A percentile compares a stretch with the other conserved stretches of the same genome.
phyloP scores from a whole-genome alignment of 53 echinoderm and acorn worm genomes.

The Astropecten irregularis region DNA sequence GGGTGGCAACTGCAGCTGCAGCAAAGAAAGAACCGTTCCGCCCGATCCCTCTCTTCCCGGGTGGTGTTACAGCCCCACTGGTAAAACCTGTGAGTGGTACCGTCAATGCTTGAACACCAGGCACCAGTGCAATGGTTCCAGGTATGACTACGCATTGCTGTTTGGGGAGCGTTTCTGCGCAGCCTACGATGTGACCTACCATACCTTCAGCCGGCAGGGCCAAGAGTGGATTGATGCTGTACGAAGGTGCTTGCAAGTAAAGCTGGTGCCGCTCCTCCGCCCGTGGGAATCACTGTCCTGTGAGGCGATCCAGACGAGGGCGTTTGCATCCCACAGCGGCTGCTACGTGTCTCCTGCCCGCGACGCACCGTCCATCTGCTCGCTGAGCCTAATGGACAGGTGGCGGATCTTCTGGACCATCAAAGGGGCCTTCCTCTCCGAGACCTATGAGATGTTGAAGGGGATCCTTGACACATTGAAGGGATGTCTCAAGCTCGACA shows the following conservation, averaged over 20 bases:
- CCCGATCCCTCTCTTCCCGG: too few relatives aligned
- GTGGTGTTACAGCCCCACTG: too few relatives aligned
- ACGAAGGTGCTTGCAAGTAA: not conserved
- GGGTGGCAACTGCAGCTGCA: too few relatives aligned
- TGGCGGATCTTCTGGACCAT: slow-evolving; percentile 27
- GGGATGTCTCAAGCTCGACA: too few relatives aligned
- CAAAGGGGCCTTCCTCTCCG: not conserved
- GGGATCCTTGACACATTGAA: too few relatives aligned
- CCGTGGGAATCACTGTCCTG: not conserved
- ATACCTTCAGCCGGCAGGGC: slow-evolving; percentile 76
- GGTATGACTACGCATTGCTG: not conserved
- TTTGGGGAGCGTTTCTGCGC: slow-evolving; percentile 7
- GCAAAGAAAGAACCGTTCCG: too few relatives aligned
- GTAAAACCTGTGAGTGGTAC: too few relatives aligned
- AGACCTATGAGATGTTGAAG: not conserved
- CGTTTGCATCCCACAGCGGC: not conserved
- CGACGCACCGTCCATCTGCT: slow-evolving; percentile 20
- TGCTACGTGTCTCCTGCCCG: too few relatives aligned
- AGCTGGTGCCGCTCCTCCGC: not conserved
- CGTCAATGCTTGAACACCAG: not conserved
- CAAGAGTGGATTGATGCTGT: slow-evolving; percentile 70
- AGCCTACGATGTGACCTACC: slow-evolving; percentile 59
- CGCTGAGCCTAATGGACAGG: not conserved
- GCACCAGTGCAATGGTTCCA: not conserved
- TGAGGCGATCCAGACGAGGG: not conserved